A percentile compares a stretch with the other conserved stretches of the same genome.
These are phyloP conservation scores for Ophion slaviceki DNA, from an alignment of 2,888 invertebrate species.

Conservation along the genomic window DNA sequence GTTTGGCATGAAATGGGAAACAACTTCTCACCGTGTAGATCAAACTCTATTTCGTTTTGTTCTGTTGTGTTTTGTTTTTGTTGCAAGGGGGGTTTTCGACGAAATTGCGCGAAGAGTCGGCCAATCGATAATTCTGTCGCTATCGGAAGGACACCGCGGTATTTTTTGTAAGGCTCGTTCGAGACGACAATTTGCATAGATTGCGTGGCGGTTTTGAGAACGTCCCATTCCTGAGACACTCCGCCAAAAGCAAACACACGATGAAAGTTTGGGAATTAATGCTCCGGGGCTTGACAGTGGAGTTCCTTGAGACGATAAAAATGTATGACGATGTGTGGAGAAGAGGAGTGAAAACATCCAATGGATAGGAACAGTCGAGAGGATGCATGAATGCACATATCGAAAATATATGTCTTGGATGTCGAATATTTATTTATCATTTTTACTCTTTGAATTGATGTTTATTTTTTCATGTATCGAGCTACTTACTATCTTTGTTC, in stretches of 20 bases:
- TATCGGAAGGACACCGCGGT: neutral
- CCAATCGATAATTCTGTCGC: neutral
- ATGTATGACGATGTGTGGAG: too few relatives aligned
- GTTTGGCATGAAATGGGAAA: neutral
- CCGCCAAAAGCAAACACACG: neutral
- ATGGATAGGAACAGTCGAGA: too few relatives aligned
- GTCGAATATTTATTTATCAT: neutral
- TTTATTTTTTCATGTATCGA: neutral
- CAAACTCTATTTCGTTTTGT: neutral
- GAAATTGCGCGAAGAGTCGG: neutral
- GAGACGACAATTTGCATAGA: neutral
- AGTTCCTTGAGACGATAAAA: too few relatives aligned
- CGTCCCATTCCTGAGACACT: neutral
- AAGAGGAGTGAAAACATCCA: too few relatives aligned
- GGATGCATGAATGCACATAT: too few relatives aligned
- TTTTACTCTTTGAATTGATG: neutral
- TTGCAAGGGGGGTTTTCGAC: neutral
- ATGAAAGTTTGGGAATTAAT: too few relatives aligned
- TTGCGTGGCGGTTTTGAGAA: neutral
- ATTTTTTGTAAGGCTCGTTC: neutral
- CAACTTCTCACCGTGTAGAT: neutral
- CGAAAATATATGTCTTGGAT: too few relatives aligned
- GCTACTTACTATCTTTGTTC: neutral
- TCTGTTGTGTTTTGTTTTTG: neutral
- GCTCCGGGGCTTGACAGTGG: too few relatives aligned